A percentile compares a stretch with the other conserved stretches of the same genome.
Conservation (phyloP, 2,113 vertebrate genomes). For the Urocitellus parryii region DNA sequence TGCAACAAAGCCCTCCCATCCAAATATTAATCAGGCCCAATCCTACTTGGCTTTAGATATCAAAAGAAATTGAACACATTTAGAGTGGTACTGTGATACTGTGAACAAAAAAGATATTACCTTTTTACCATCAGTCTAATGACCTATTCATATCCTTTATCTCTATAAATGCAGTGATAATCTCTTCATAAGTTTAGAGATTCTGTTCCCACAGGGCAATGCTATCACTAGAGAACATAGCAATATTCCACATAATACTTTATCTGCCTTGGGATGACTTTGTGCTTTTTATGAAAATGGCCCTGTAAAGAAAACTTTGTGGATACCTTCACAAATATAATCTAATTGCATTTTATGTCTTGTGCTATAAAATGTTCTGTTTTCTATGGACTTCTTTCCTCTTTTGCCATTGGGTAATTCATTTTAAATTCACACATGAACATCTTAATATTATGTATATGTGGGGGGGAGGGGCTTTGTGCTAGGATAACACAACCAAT, state of each 20-base stretch:
- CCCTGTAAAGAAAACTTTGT: neutral
- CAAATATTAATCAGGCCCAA: neutral
- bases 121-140: neutral
- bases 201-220: neutral
- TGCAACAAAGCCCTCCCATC: neutral
- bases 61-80: neutral
- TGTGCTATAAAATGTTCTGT: neutral
- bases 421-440: neutral
- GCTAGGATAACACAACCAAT: neutral
- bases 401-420: neutral
- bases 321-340: neutral
- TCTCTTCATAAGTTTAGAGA: neutral
- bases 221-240: neutral
- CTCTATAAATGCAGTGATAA: neutral
- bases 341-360: neutral
- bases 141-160: neutral
- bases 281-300: neutral
- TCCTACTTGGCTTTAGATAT: neutral
- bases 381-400: neutral
- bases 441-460: neutral
- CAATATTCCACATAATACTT: neutral
- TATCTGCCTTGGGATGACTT: neutral
- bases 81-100: neutral
- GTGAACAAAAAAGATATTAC: neutral
- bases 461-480: fast-evolving